Evolutionary conservation across 2,797 vertebrate genomes (phyloP), one percentile per base, ranked within the genome.

Genomic region (Carapus acus): DNA sequence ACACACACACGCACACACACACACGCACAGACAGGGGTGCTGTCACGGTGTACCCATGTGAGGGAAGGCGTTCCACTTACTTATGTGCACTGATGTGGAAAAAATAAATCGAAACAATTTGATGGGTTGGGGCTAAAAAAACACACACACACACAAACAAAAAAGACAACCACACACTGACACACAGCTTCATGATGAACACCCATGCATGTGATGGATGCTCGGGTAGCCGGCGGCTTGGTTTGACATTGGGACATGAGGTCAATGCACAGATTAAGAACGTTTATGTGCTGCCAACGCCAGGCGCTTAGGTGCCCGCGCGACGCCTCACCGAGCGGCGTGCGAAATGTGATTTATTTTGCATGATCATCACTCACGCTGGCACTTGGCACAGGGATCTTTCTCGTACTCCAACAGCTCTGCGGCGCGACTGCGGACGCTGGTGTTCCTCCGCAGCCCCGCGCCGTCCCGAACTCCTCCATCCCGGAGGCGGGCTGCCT

Each of bases 361-460:
- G 8, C 16, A 9, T 1, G 22, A 54, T 38, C 15, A 33, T 45
- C 16, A 83, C 94, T 93, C 84, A 97, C 95, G 73, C 1, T 86
- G 91, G 73, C 94, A 96, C 55, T 86, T 88, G 61, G 84, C 87
- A 43, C 94, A 98, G 11, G 87, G 91, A 65, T 91, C 87, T 74
- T 93, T 92, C 65, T 89, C 88, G 8, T 94, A 94, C 54, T 95
- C 92, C 80, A 91, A 83, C 50, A 93, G 87, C 65, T 96, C 91
- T 0, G 88, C 88, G 8, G 85, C 71, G 24, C 89, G 85, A 68
- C 76, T 73, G 31, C 83, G 83, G 49, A 78, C 77, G 34, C 83
- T 88, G 62, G 61, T 65, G 17, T 77, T 81, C 66, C 87, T 81
- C 15, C 84, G 81, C 20, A 85, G 81, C 5, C 88, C 86, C 20